Conservation (phyloP, 2,888 invertebrate species). For the Drosophila quinaria region DNA sequence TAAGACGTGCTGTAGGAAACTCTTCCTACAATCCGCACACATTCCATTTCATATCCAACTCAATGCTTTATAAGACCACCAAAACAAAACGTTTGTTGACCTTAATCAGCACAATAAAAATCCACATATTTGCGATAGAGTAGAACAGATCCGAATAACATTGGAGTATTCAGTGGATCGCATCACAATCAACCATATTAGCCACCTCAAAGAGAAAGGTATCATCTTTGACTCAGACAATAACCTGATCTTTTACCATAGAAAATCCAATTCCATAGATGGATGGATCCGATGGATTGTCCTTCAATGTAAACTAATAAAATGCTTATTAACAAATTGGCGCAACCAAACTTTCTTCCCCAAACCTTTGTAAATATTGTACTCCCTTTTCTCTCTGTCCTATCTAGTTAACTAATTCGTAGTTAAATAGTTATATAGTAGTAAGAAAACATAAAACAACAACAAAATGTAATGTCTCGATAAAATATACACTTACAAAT, state of each 20-base stretch:
- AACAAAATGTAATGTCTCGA: too few relatives aligned
- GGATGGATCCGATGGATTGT: not conserved
- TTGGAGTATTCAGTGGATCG: not conserved
- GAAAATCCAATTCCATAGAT: not conserved
- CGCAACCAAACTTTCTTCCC: too few relatives aligned
- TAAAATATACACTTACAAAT: too few relatives aligned
- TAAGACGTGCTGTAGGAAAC: not conserved
- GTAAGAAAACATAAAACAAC: too few relatives aligned
- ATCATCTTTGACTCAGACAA: not conserved
- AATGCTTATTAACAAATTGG: not conserved
- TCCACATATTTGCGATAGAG: not conserved
- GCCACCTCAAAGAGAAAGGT: constrained; percentile 1
- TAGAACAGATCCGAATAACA: not conserved
- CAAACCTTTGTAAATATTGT: too few relatives aligned
- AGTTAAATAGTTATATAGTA: too few relatives aligned
- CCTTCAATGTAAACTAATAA: not conserved
- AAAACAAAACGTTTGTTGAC: not conserved
- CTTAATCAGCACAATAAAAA: not conserved
- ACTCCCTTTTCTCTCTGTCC: too few relatives aligned
- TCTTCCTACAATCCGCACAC: not conserved
- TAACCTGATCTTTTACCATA: constrained; percentile 6
- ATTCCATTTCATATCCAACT: not conserved
- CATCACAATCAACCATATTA: not conserved
- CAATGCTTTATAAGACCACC: not conserved
- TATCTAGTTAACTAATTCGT: too few relatives aligned